Conservation (phyloP, 92 coral and sea anemone species). For the Parazoanthus atlanticus region DNA sequence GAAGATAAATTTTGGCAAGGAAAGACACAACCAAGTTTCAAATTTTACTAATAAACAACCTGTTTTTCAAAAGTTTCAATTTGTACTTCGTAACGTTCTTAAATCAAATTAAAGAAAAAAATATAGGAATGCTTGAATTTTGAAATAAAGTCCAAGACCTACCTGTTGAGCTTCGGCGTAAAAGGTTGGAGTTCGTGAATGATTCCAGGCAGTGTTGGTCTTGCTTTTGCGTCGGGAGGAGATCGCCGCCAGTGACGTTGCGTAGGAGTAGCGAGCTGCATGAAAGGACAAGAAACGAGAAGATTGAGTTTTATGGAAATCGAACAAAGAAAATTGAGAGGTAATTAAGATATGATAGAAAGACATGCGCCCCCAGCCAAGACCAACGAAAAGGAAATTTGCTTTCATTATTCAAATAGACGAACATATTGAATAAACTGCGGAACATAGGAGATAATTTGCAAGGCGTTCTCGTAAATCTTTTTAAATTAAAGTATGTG, state of each 20-base stretch:
- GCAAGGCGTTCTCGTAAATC: background rate
- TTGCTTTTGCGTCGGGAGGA: background rate
- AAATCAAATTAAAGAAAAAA: no score
- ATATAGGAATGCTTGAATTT: background rate
- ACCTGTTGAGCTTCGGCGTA: background rate
- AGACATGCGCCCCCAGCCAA: constrained; percentile 23
- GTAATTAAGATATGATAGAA: constrained; percentile 26
- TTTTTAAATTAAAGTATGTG: background rate
- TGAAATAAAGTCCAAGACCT: background rate
- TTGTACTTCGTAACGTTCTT: no score
- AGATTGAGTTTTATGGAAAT: constrained; percentile 13
- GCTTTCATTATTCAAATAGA: constrained; percentile 4
- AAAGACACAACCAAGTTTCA: background rate
- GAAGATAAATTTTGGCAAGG: background rate
- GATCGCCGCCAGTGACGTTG: background rate
- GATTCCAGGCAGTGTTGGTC: background rate
- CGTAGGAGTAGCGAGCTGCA: background rate
- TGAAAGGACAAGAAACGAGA: background rate
- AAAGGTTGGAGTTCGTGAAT: background rate
- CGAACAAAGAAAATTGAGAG: background rate
- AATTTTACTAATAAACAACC: no score
- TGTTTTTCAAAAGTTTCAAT: no score
- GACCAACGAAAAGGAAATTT: background rate
- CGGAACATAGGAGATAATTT: background rate
- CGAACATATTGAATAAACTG: background rate